Conservation (phyloP, 2,113 vertebrate genomes). For the Guaruba guarouba region DNA sequence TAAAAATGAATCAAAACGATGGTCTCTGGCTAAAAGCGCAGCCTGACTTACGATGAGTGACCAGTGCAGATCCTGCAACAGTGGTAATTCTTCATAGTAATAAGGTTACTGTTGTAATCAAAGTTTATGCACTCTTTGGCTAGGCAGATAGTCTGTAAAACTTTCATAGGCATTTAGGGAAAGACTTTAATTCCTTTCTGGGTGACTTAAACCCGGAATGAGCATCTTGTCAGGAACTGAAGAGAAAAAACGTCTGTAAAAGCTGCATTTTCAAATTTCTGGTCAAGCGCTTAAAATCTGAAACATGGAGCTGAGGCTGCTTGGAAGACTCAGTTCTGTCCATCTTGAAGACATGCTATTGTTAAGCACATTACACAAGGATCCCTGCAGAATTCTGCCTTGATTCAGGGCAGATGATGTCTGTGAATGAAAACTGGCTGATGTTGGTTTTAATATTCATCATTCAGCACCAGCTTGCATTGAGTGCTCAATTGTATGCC, state of each 20-base stretch:
- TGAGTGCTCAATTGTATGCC: slow-evolving; percentile 12
- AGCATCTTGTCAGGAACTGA: slow-evolving; percentile 19
- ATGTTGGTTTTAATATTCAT: background rate
- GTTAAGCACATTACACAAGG: background rate
- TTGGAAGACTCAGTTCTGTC: background rate
- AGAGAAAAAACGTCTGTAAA: background rate
- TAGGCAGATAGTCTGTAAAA: background rate
- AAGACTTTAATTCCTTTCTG: slow-evolving; percentile 20
- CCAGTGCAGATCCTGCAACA: background rate
- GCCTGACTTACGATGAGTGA: background rate
- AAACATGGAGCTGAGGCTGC: background rate
- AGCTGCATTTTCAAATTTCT: background rate
- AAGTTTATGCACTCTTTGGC: background rate
- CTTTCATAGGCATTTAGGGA: background rate
- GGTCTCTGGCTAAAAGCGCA: background rate
- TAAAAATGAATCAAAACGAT: background rate
- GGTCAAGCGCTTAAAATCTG: background rate
- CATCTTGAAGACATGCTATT: background rate
- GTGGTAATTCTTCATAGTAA: background rate
- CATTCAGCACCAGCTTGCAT: background rate
- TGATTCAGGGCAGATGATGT: background rate
- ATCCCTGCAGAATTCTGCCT: background rate
- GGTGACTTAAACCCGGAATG: background rate
- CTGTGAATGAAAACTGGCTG: background rate
- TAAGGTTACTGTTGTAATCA: background rate